Base-by-base conservation (phyloP, 2,797 vertebrate genomes). In the Bufotes viridis region DNA sequence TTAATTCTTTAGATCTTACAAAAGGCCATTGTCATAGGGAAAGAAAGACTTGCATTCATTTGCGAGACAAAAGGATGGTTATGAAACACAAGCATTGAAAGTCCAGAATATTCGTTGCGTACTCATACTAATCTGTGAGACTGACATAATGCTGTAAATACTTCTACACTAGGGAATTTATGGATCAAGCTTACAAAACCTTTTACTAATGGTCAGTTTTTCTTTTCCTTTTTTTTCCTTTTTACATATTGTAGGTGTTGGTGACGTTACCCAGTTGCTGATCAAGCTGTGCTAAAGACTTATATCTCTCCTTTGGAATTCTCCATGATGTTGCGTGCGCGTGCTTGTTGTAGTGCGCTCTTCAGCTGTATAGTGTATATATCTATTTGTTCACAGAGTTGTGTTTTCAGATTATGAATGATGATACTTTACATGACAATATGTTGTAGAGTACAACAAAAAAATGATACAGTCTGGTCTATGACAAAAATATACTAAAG, bases 331-430 rank as follows among this genome's bases (percentile, higher is more conserved):
- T 93, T 93, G 93, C 93, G 42, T 42, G 3, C 6, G 42, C 42
- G 42, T 42, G 42, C 42, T 42, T 42, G 87, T 93, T 90, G 88
- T 91, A 89, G 90, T 89, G 85, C 93, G 87, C 90, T 88, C 75
- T 91, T 90, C 92, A 90, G 86, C 74, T 53, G 90, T 91, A 61
- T 90, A 92, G 87, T 63, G 87, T 91, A 89, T 78, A 61, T n/a
- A 79, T 81, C 84, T 92, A 90, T 93, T 92, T 91, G 90, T 67
- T 85, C 61, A 85, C 74, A 92, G 91, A 88, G 91, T 90, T 93
- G 90, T 93, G 90, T 93, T 96, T 95, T 93, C 91, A 95, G 93
- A 92, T 78, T 93, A 92, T 91, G 93, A 88, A 70, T 80, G 69
- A 72, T 82, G 86, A 58, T 74, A 42, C 55, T 82, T 18, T 34